Evolutionary conservation across 2,888 invertebrate genomes (phyloP), one percentile per base, ranked within the genome.

Genomic region (Mongoloraphidia duomilia): DNA sequence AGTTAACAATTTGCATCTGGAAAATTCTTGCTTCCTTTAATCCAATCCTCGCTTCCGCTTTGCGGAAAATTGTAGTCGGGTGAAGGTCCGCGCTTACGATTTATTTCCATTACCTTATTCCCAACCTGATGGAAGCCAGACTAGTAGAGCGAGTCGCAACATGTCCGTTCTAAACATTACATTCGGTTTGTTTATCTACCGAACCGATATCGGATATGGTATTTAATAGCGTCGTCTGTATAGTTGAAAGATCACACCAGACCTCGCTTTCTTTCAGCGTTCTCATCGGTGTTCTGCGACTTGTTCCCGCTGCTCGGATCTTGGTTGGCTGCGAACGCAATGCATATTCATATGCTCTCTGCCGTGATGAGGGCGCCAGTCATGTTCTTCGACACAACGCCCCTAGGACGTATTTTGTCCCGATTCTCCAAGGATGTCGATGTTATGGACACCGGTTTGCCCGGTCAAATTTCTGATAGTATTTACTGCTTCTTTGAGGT

Each of bases 331-430:
- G 81, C 86, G 54, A 65, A 67, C 57, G 61, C 64, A 54, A 65
- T 82, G 62, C 82, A 82, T 70, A 63, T 65, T 54, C 62, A 65
- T 44, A 68, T 86, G 64, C 68, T 87, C 61, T 59, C 62, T 49
- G 75, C 75, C 61, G 74, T 84, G 55, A 63, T 86, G 56, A 74
- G 74, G 61, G 75, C 79, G 60, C 84, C 85, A 49, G 75, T 84
- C 71, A 74, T 78, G 62, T 79, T 85, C 71, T 87, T 83, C 70
- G 87, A 88, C 67, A 80, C 79, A 58, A 87, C 86, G 49, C 87
- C 87, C 41, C 59, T 77, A 55, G 87, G 87, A 64, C 74, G 87
- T 57, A 77, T 88, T 58, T 71, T 88, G 51, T 71, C 79, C 70
- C 76, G 83, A 65, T 84, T 83, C 70, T 78, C 82, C 65, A 80